Base-by-base conservation (phyloP, 2,113 vertebrate species). In the Labeo catla region DNA sequence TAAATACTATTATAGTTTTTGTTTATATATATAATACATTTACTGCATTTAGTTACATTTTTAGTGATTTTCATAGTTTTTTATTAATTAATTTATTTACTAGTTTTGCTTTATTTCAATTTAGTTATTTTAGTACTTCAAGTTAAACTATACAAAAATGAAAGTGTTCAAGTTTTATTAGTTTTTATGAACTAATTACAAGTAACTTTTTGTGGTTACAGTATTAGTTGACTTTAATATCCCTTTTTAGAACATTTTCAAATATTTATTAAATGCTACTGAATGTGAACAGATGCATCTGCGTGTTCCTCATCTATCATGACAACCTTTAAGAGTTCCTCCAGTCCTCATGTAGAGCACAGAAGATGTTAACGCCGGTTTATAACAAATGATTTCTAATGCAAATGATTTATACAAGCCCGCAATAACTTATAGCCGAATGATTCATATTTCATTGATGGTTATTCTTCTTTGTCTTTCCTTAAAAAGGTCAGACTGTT, bases 401-500 rank as follows among this genome's bases (percentile, higher is more conserved):
- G 50, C 65, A 82, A 54, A 66, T 86, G 65, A 63, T 78, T 77
- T 79, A 83, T 86, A 73, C 85, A 83, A 83, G 52, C 72, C 63
- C 34, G 34, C 76, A 63, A 83, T 72, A 84, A 88, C 81, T 78
- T 49, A 83, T 83, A 84, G 23, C 5, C n/a, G 2, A 81, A 88
- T 86, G 87, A 83, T 81, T 82, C 74, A 54, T 77, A 49, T 77
- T 87, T 68, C 28, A 83, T 57, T 61, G 73, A 78, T 34, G 73
- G 73, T 63, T 86, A 88, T 88, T 88, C 66, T 74, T 85, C 78
- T 88, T 85, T 77, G 79, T 54, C 76, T 78, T 57, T 86, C 52
- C 13, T 6, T 77, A 70, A 78, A 87, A 88, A 85, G 84, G 84
- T 88, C 87, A 86, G 50, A 34, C 43, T 86, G 34, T 78, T 83